A percentile compares a stretch with the other conserved stretches of the same genome.
These are phyloP conservation scores for Halictus ligatus DNA, from an alignment of 2,888 invertebrate genomes.

Conservation along the genomic window DNA sequence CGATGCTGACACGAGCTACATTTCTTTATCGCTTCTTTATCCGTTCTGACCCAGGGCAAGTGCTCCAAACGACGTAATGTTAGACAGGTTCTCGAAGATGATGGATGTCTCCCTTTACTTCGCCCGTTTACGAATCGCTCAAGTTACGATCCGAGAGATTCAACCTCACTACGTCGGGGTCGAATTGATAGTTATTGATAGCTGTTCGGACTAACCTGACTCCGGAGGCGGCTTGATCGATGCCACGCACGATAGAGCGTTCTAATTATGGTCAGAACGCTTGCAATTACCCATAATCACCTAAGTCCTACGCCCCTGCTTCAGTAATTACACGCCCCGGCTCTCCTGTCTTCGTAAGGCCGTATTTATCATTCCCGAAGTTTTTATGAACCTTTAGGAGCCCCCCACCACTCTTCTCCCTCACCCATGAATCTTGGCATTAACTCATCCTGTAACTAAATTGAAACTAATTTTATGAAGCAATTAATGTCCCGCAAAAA, in stretches of 20 bases:
- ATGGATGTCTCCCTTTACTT: slow-evolving; percentile 73
- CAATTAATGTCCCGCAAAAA: slow-evolving; percentile 5
- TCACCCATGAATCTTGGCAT: background rate
- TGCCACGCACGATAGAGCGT: slow-evolving; percentile 77
- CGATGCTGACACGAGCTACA: slow-evolving; percentile 71
- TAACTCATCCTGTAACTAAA: slow-evolving; percentile 5
- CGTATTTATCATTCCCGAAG: slow-evolving; percentile 19
- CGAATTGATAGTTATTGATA: slow-evolving; percentile 78
- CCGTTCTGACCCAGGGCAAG: slow-evolving; percentile 69
- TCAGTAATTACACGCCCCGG: slow-evolving; percentile 61
- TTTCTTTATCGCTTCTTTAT: slow-evolving; percentile 72
- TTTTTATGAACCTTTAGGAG: slow-evolving; percentile 1
- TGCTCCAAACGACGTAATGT: slow-evolving; percentile 66
- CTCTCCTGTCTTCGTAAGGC: slow-evolving; percentile 47
- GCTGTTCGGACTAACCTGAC: slow-evolving; percentile 73
- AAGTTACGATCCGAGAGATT: slow-evolving; percentile 62
- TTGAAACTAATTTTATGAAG: slow-evolving; percentile 22
- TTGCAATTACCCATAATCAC: slow-evolving; percentile 76
- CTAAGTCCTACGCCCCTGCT: slow-evolving; percentile 61
- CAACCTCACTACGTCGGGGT: slow-evolving; percentile 48
- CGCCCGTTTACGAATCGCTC: slow-evolving; percentile 66
- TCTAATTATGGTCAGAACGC: slow-evolving; percentile 77
- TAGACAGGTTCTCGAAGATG: slow-evolving; percentile 73
- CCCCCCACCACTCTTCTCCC: background rate
- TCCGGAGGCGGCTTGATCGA: slow-evolving; percentile 76